Evolutionary conservation across 2,113 vertebrate genomes (phyloP), one percentile per base, ranked within the genome.

Genomic region (Reinhardtius hippoglossoides): DNA sequence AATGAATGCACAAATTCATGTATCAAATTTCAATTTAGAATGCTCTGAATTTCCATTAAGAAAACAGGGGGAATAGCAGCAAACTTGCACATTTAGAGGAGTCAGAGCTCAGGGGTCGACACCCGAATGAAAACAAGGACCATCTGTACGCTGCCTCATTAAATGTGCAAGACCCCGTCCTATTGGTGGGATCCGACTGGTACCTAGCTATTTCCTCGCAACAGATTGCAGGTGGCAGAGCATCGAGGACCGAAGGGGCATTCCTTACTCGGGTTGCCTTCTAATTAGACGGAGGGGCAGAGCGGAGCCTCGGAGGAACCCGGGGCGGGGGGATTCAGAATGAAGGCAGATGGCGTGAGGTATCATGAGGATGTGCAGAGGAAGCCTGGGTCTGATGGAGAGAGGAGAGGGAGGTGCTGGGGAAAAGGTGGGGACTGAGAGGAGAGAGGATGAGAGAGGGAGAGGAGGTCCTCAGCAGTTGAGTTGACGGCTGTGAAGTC

Each of bases 141-240:
- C 83, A 90, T 85, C 86, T 92, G 88, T 74, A 62, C 1, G 24
- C 62, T 21, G 37, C 68, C 87, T 87, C 82, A 88, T 85, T 86
- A 87, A 88, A 88, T 78, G 76, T 85, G 80, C 69, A 84, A 69
- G 82, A 74, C 80, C 78, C 27, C 5, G 13, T 80, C 67, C 61
- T 74, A 52, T 74, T 86, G 78, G 67, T 68, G 72, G 67, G 73
- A 52, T 56, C 44, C 16, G 9, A 74, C 16, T 6, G 55, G 59
- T 62, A 81, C 69, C 76, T 67, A 60, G 52, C 71, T 70, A 64
- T 82, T 87, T 88, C 64, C 20, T 65, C 23, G 18, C 27, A 59
- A 56, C 85, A 87, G 85, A 89, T 84, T 87, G 89, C 81, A 92
- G 83, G 80, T 88, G 86, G 80, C 74, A 71, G 67, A 70, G 74